These are phyloP conservation scores for Tursiops truncatus DNA, from an alignment of 2,113 vertebrate species.

Conservation along the genomic window DNA sequence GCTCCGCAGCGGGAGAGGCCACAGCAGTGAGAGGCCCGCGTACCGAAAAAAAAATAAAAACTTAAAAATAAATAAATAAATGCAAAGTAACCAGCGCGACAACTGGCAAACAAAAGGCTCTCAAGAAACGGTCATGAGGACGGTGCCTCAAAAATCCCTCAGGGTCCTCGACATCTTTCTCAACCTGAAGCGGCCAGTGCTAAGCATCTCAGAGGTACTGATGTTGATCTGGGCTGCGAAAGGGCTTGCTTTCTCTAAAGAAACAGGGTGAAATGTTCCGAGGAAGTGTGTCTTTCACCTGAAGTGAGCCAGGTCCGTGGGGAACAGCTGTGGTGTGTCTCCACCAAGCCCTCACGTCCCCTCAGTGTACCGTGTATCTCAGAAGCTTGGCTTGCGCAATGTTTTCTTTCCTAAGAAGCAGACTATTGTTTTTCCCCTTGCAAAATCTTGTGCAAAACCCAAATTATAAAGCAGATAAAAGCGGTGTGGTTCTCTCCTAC, in stretches of 20 bases:
- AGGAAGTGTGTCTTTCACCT: background rate
- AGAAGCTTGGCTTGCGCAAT: background rate
- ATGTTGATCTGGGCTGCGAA: background rate
- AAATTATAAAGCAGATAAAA: background rate
- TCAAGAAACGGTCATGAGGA: background rate
- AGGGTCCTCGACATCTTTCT: background rate
- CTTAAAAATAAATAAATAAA: background rate
- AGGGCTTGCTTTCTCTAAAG: background rate
- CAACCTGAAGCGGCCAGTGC: background rate
- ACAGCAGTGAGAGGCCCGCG: too few relatives aligned
- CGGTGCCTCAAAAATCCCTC: background rate
- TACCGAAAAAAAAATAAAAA: too few relatives aligned
- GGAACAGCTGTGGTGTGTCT: background rate
- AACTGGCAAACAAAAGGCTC: background rate
- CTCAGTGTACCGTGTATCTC: background rate
- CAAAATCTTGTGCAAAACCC: conserved; percentile 45
- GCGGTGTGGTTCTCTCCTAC: too few relatives aligned
- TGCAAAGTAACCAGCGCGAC: background rate
- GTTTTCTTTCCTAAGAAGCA: background rate
- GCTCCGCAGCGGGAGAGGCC: too few relatives aligned
- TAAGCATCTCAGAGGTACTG: background rate
- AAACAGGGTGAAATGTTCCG: background rate
- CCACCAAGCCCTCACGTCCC: background rate
- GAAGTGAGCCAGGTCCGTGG: background rate
- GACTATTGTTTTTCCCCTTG: background rate